phyloP scores from a whole-genome alignment of 37 sponge, comb jelly and placozoan genomes.

The Cladorhizidae sp. region DNA sequence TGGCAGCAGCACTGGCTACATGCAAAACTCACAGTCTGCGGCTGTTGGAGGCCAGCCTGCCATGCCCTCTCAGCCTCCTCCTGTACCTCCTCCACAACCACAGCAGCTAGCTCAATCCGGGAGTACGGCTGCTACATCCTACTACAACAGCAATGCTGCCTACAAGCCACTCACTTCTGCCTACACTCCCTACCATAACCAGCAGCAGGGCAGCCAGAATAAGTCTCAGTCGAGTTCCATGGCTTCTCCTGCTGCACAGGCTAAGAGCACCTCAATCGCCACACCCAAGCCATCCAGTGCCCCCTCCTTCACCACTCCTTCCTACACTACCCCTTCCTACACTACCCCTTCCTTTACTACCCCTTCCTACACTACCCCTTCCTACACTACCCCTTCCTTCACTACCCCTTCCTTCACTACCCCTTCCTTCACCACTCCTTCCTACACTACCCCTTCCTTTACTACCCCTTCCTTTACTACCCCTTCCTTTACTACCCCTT shows the following conservation, averaged over 20 bases:
- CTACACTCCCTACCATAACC: slow-evolving; percentile 9
- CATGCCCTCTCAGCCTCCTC: background rate
- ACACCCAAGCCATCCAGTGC: background rate
- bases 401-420: background rate
- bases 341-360: background rate
- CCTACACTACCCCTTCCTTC: background rate
- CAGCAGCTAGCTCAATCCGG: background rate
- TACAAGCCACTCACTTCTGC: background rate
- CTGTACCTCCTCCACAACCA: background rate
- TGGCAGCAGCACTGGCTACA: too few species aligned
- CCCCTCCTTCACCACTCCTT: background rate
- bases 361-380: background rate
- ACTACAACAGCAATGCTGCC: background rate
- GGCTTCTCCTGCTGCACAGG: background rate
- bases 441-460: background rate
- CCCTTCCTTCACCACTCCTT: background rate
- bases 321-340: background rate
- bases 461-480: too few species aligned
- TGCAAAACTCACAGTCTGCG: too few species aligned
- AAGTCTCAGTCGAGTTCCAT: background rate
- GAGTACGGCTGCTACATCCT: background rate
- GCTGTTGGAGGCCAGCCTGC: too few species aligned
- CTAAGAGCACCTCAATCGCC: background rate
- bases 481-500: too few species aligned
- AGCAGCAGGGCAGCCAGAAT: background rate